Evolutionary conservation across 2,113 vertebrate species (phyloP).

Genomic region (Centropus bengalensis): DNA sequence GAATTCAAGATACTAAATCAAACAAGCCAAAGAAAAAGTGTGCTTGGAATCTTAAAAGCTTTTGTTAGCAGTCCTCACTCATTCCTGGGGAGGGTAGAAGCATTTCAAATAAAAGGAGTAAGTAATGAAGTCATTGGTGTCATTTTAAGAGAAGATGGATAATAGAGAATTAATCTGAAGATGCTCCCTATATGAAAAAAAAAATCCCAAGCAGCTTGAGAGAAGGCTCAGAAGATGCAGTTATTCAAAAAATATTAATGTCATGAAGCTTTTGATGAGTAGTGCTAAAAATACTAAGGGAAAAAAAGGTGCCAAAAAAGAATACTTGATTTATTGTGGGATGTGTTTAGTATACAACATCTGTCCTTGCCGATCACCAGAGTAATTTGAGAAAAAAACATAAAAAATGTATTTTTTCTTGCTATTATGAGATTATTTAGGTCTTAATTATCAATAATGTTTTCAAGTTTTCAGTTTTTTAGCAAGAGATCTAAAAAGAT

Average conservation of each 20-base stretch:
- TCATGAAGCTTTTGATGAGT: conserved; percentile 32
- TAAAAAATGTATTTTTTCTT: conserved; percentile 1
- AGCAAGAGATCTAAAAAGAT: conserved; percentile 43
- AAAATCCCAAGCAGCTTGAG: conserved; percentile 18
- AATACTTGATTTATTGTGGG: conserved; percentile 36
- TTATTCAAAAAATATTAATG: conserved; percentile 42
- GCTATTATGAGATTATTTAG: conserved; percentile 26
- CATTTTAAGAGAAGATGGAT: not conserved
- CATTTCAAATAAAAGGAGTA: not conserved
- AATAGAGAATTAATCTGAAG: conserved; percentile 2
- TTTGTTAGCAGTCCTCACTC: not conserved
- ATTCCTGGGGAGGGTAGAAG: not conserved
- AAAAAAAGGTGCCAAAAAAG: conserved; percentile 43
- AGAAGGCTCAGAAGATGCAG: conserved; percentile 15
- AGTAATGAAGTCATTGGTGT: conserved; percentile 20
- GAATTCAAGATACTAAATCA: conserved; percentile 6
- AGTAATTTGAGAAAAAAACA: conserved; percentile 2
- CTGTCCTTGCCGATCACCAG: not conserved
- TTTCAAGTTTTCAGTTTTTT: conserved; percentile 35
- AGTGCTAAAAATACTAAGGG: not conserved
- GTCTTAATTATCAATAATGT: conserved; percentile 56
- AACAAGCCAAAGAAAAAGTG: not conserved
- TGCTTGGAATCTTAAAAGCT: conserved; percentile 56
- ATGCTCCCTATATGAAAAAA: not conserved
- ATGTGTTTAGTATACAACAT: conserved; percentile 12